These are phyloP conservation scores for Champsocephalus gunnari DNA, from an alignment of 2,797 vertebrate genomes.

Conservation along the genomic window DNA sequence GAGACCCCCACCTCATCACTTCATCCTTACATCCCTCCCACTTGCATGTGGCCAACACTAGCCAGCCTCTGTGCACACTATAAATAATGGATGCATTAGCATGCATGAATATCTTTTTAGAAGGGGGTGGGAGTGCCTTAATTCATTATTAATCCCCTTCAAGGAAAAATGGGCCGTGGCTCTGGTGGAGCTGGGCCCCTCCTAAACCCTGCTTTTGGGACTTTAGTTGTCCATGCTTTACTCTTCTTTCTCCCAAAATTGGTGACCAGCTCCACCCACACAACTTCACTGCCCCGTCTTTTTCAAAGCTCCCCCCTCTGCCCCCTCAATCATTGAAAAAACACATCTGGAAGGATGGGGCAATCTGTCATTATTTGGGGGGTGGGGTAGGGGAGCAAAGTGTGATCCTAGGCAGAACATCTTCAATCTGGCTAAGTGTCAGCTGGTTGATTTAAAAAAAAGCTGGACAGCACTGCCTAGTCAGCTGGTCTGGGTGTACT, in stretches of 20 bases:
- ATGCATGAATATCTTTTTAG: conserved; percentile 87
- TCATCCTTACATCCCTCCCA: conserved; percentile 75
- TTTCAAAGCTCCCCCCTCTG: conserved; percentile 54
- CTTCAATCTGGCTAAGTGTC: conserved; percentile 33
- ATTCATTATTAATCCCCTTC: conserved; percentile 89
- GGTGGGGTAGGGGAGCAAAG: conserved; percentile 7
- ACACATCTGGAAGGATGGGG: conserved; percentile 70
- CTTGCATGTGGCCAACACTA: conserved; percentile 79
- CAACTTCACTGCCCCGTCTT: conserved; percentile 32
- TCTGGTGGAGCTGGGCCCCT: conserved; percentile 62
- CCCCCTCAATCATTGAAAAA: conserved; percentile 57
- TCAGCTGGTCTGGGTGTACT: conserved; percentile 19
- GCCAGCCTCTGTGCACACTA: conserved; percentile 77
- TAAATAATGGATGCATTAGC: conserved; percentile 90
- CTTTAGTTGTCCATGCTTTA: conserved; percentile 51
- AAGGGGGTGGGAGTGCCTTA: conserved; percentile 75
- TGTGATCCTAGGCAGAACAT: conserved; percentile 38
- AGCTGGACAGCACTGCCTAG: conserved; percentile 8
- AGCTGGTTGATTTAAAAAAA: conserved; percentile 17
- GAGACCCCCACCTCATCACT: conserved; percentile 63
- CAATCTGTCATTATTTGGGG: conserved; percentile 63
- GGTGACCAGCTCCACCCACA: conserved; percentile 51
- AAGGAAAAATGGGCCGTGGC: conserved; percentile 77
- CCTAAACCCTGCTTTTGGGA: conserved; percentile 78
- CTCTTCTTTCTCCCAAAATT: conserved; percentile 50